Conservation (phyloP, 2,113 vertebrate species). For the Brachypteracias leptosomus region DNA sequence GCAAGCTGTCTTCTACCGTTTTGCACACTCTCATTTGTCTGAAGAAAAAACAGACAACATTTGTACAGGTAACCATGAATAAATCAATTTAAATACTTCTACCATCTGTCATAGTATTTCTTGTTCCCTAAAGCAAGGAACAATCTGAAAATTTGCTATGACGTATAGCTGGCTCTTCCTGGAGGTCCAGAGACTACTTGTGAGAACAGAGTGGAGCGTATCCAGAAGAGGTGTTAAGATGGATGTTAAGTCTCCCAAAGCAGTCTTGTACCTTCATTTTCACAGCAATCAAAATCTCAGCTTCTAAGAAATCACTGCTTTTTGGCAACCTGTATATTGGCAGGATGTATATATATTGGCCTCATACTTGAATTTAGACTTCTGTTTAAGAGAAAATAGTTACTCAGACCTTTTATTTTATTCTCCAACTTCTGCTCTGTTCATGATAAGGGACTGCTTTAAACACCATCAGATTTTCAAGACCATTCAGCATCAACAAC, state of each 20-base stretch:
- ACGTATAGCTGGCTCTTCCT: neutral
- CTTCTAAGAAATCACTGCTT: neutral
- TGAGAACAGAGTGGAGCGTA: neutral
- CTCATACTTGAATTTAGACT: neutral
- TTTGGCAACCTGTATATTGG: neutral
- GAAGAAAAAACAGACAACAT: neutral
- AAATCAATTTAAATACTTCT: slow-evolving; percentile 30
- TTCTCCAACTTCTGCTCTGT: neutral
- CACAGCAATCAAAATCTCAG: neutral
- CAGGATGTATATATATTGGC: neutral
- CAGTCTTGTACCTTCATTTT: neutral
- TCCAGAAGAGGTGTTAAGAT: neutral
- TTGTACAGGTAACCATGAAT: slow-evolving; percentile 48
- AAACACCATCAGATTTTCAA: neutral
- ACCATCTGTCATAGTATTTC: neutral
- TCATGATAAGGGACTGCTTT: neutral
- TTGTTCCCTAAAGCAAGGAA: neutral
- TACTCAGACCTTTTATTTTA: neutral
- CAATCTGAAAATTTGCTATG: neutral
- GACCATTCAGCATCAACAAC: neutral
- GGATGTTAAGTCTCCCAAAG: neutral
- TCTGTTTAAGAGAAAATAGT: neutral
- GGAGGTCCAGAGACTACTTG: neutral
- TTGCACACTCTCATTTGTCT: neutral
- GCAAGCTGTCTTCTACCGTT: neutral